Percentiles rank a stretch among this genome's conserved stretches.
Evolutionary conservation across 2,888 invertebrate species (phyloP).

Genomic region (Exephanes ischioxanthus): DNA sequence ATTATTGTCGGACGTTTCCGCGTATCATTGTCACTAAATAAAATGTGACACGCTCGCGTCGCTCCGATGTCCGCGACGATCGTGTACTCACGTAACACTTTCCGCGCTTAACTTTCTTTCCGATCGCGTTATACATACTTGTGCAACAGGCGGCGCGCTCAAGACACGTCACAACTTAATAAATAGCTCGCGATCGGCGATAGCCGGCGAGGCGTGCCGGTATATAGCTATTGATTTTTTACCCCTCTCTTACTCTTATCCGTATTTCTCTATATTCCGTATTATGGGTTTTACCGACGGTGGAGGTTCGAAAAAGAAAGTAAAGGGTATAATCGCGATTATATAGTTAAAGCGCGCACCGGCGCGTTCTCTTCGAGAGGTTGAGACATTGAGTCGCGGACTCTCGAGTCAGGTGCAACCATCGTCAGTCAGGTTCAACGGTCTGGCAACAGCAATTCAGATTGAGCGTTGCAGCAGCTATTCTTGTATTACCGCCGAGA

Average conservation of each 20-base stretch:
- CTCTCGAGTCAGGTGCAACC: constrained; percentile 25
- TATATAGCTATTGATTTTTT: not conserved
- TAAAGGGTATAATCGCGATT: constrained; percentile 3
- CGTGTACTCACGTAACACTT: constrained; percentile 72
- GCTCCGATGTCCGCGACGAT: not conserved
- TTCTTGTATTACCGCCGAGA: not conserved
- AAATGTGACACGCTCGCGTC: not conserved
- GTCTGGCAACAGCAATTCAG: constrained; percentile 31
- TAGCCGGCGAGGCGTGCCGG: not conserved
- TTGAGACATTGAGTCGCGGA: constrained; percentile 53
- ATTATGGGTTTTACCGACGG: not conserved
- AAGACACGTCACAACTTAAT: constrained; percentile 52
- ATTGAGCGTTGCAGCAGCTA: not conserved
- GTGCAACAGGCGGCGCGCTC: constrained; percentile 57
- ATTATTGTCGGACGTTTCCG: not conserved
- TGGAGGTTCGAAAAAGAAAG: constrained; percentile 1
- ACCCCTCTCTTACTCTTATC: not conserved
- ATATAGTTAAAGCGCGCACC: not conserved
- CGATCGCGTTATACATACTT: constrained; percentile 57
- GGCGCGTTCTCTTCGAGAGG: constrained; percentile 20
- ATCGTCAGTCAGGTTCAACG: constrained; percentile 64
- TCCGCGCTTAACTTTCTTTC: constrained; percentile 74
- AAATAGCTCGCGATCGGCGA: constrained; percentile 37
- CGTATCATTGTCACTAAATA: not conserved
- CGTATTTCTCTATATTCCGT: not conserved